Evolutionary conservation across 2,797 vertebrate genomes (phyloP), one percentile per base, ranked within the genome.

Genomic region (Lepilemur septentrionalis): DNA sequence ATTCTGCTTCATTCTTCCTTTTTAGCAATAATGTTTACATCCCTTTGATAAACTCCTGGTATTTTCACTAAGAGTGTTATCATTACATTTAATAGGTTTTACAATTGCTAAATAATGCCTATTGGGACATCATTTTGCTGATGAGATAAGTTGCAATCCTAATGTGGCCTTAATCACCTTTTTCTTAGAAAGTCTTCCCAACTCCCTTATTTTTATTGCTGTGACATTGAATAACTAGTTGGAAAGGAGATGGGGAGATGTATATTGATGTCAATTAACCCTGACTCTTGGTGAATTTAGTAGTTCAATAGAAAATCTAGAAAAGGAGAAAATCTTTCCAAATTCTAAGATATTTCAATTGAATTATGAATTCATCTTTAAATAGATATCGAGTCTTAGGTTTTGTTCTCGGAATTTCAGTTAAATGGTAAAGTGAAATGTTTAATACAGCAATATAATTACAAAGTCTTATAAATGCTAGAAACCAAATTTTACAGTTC

Each of bases 51-150:
- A 91, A 91, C 14, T 73, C 23, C 50, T 94, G 14, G 18, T 90
- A 18, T 75, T 76, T 87, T 87, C 73, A 69, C 35, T 72, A 38
- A 88, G 75, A 25, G 11, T 55, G 32, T 78, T 90, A 48, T 73
- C 84, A 25, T 90, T 93, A 73, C 43, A 73, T 8, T 67, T 96
- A 92, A 85, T 84, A 92, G 35, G 32, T 67, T 92, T 95, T 76
- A 76, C 52, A 96, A 73, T 32, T 94, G 65, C 61, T 88, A 91
- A 85, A 96, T 67, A 72, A 91, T 88, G 57, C 32, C 70, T 90
- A 9, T n/a, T 81, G 73, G 35, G 38, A 78, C n/a, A 94, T 82
- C 35, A 57, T 72, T 92, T 73, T 94, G 32, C 92, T 87, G 65
- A 89, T 69, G 50, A 91, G 69, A 43, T 96, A 95, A 90, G 32